A percentile compares a stretch with the other conserved stretches of the same genome.
These are phyloP conservation scores for Marronus borbonicus DNA, from an alignment of 2,888 invertebrate genomes.

Conservation along the genomic window DNA sequence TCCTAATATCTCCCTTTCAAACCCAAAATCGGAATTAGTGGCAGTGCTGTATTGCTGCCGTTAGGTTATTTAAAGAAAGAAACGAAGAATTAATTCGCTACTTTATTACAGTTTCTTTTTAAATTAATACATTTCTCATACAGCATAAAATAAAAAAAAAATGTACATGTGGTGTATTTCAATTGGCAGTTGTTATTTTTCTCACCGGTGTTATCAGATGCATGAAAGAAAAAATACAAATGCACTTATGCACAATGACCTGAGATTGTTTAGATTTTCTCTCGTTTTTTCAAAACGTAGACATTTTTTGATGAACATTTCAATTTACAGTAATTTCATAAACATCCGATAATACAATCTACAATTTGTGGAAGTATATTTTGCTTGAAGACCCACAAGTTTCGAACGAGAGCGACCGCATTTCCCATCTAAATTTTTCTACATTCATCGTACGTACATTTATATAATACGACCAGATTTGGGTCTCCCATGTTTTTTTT, in stretches of 20 bases:
- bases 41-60: too few relatives aligned
- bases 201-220: slow-evolving; percentile 40
- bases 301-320: neutral
- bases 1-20: too few relatives aligned
- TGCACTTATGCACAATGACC: slow-evolving; percentile 45
- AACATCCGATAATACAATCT: slow-evolving; percentile 26
- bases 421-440: neutral
- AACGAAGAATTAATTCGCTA: slow-evolving; percentile 47
- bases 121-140: slow-evolving; percentile 53
- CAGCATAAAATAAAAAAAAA: slow-evolving; percentile 52
- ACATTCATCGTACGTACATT: neutral
- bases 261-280: slow-evolving; percentile 29
- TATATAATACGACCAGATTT: slow-evolving; percentile 10
- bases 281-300: slow-evolving; percentile 2
- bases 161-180: slow-evolving; percentile 64
- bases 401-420: neutral
- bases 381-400: slow-evolving; percentile 8
- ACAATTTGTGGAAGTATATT: slow-evolving; percentile 42
- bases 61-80: slow-evolving; percentile 5
- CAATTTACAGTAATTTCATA: slow-evolving; percentile 7
- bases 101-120: slow-evolving; percentile 48
- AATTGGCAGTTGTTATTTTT: slow-evolving; percentile 68
- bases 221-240: slow-evolving; percentile 43
- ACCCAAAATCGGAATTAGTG: too few relatives aligned
- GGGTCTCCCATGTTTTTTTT: neutral